Conservation (phyloP, 2,888 invertebrate genomes). For the Melieria omissa region DNA sequence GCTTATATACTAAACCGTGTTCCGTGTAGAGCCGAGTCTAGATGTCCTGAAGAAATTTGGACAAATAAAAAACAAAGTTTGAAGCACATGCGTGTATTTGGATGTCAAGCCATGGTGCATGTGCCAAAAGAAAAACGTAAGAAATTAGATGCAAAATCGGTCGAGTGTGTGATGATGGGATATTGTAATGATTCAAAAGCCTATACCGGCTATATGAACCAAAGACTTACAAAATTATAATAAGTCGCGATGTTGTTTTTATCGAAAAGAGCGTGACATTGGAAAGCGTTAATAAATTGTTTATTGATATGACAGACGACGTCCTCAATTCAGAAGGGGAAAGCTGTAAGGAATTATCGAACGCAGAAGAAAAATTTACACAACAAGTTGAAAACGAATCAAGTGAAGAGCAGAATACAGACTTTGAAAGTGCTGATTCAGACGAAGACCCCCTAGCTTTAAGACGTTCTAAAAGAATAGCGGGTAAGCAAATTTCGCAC, state of each 20-base stretch:
- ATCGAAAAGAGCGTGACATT: constrained; percentile 2
- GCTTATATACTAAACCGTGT: constrained; percentile 25
- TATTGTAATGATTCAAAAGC: constrained; percentile 26
- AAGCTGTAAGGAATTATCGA: constrained; percentile 8
- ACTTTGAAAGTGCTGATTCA: constrained; percentile 2
- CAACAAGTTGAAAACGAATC: background rate
- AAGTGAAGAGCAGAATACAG: background rate
- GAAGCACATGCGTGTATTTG: constrained; percentile 30
- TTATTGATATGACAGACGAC: background rate
- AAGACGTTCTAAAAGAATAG: background rate
- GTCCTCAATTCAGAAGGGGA: constrained; percentile 16
- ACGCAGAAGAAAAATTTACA: constrained; percentile 2
- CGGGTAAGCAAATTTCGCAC: background rate
- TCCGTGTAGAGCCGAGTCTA: constrained; percentile 15
- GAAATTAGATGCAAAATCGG: constrained; percentile 35
- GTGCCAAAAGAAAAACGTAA: constrained; percentile 16
- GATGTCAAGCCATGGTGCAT: constrained; percentile 22
- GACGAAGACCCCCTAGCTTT: background rate
- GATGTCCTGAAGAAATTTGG: constrained; percentile 38
- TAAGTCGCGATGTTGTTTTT: constrained; percentile 33
- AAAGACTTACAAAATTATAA: constrained; percentile 15
- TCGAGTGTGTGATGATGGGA: constrained; percentile 30
- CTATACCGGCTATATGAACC: constrained; percentile 22
- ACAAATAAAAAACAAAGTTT: constrained; percentile 32
- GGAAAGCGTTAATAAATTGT: background rate